Conservation (phyloP, 2,113 vertebrate genomes). For the Hippoglossus stenolepis region DNA sequence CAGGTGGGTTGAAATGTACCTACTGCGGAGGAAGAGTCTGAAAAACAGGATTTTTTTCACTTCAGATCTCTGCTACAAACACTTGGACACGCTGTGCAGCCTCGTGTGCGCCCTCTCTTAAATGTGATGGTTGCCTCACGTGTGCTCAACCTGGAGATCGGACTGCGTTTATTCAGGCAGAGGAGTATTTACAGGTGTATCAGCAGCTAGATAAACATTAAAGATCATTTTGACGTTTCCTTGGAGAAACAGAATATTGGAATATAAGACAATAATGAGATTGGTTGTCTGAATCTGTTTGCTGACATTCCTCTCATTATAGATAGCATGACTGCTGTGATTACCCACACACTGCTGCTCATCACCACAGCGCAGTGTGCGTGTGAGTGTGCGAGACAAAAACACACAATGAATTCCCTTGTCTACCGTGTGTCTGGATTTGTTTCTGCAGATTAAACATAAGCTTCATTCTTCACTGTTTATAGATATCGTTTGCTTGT, state of each 20-base stretch:
- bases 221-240: too few relatives aligned
- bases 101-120: not conserved
- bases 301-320: constrained; percentile 60
- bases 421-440: constrained; percentile 13
- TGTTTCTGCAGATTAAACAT: constrained; percentile 24
- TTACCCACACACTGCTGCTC: constrained; percentile 64
- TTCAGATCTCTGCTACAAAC: constrained; percentile 8
- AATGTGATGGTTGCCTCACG: constrained; percentile 4
- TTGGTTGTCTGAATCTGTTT: constrained; percentile 1
- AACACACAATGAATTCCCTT: constrained; percentile 32
- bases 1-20: not conserved
- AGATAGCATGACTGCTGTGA: constrained; percentile 56
- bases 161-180: not conserved
- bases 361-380: constrained; percentile 40
- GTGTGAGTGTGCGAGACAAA: constrained; percentile 5
- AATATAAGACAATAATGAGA: not conserved
- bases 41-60: not conserved
- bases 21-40: not conserved
- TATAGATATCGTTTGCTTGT: not conserved
- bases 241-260: not conserved
- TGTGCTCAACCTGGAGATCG: constrained; percentile 7
- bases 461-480: constrained; percentile 1
- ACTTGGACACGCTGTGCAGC: not conserved
- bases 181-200: constrained; percentile 10
- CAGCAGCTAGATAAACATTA: not conserved